Conservation (phyloP, 2,113 vertebrate genomes). For the Mus pahari region DNA sequence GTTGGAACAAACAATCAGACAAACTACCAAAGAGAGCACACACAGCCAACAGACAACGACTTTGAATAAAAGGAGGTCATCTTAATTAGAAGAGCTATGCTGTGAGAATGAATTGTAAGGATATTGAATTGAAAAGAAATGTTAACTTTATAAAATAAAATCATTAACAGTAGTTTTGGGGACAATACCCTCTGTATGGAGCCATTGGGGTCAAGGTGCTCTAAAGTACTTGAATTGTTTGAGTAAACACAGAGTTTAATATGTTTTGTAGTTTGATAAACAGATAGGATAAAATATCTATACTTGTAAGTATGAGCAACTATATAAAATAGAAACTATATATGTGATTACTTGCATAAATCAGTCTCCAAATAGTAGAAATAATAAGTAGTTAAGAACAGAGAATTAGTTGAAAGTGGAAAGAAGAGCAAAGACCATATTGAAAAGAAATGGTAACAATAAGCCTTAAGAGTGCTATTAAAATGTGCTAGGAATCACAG, state of each 20-base stretch:
- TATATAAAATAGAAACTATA: background rate
- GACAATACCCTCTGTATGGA: background rate
- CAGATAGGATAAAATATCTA: background rate
- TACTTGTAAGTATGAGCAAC: background rate
- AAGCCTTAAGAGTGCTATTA: background rate
- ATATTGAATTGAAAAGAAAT: background rate
- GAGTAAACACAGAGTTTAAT: background rate
- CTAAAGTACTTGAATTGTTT: background rate
- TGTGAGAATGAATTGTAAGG: background rate
- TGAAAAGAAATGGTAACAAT: background rate
- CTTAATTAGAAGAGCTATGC: background rate
- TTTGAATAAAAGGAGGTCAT: background rate
- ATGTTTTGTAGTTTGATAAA: background rate
- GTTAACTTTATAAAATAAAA: slow-evolving; percentile 4
- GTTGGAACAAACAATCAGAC: background rate
- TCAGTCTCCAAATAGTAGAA: background rate
- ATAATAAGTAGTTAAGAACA: background rate
- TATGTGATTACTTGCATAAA: background rate
- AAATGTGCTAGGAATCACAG: background rate
- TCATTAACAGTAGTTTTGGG: background rate
- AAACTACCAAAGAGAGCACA: background rate
- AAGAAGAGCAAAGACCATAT: background rate
- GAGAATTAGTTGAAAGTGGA: background rate
- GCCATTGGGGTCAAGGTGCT: background rate
- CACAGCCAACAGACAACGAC: background rate